Conservation (phyloP, 2,797 vertebrate genomes). For the Darevskia mixta region DNA sequence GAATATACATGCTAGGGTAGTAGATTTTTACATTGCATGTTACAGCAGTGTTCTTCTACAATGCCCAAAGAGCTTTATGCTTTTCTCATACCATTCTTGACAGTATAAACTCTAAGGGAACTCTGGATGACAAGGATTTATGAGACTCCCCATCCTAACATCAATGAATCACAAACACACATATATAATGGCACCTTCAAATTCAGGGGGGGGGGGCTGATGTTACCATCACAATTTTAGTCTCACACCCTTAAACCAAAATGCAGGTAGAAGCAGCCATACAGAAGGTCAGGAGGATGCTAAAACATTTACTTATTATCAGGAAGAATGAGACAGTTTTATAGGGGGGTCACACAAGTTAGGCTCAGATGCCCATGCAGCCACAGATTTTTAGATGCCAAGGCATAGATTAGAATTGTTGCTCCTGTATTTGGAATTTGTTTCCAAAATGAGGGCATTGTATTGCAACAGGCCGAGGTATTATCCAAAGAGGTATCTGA, state of each 20-base stretch:
- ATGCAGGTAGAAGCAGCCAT: too few species aligned
- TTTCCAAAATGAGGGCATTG: background rate
- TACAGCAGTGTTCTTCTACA: background rate
- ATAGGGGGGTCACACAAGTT: background rate
- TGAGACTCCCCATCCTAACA: background rate
- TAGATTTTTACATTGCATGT: background rate
- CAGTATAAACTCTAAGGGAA: background rate
- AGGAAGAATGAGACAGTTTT: too few species aligned
- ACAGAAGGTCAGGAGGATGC: too few species aligned
- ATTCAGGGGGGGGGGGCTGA: too few species aligned
- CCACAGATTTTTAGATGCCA: background rate
- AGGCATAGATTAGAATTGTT: background rate
- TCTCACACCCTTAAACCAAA: too few species aligned
- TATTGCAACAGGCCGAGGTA: background rate
- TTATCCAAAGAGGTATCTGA: background rate
- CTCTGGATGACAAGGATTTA: background rate
- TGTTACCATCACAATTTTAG: background rate
- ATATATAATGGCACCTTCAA: background rate
- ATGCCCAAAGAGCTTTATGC: background rate
- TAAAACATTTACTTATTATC: too few species aligned
- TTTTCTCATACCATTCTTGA: background rate
- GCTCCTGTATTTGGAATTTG: background rate
- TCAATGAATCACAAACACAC: background rate
- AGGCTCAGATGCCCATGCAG: background rate
- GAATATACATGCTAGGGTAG: background rate